These are phyloP conservation scores for Ammodytes marinus DNA, from an alignment of 2,113 vertebrate genomes.

Conservation along the genomic window DNA sequence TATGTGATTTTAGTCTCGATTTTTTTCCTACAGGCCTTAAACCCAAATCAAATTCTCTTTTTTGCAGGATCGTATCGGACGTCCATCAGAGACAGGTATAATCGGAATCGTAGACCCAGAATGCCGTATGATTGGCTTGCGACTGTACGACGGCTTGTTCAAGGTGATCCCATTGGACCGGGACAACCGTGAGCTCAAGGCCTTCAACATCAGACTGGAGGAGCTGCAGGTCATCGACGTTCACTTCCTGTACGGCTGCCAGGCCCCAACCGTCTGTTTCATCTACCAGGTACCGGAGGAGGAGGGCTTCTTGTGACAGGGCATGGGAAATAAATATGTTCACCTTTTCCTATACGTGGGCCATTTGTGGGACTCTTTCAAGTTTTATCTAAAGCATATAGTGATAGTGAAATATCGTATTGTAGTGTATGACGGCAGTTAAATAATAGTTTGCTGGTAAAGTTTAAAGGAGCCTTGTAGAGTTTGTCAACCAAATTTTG, in stretches of 20 bases:
- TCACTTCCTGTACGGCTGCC: slow-evolving; percentile 97
- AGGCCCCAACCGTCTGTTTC: slow-evolving; percentile 98
- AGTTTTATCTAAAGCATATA: background rate
- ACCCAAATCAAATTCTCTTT: background rate
- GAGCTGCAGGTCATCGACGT: slow-evolving; percentile 98
- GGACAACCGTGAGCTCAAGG: slow-evolving; percentile 97
- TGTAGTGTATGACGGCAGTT: background rate
- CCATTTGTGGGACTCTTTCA: background rate
- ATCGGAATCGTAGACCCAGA: slow-evolving; percentile 98
- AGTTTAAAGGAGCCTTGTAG: background rate
- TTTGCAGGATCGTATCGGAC: slow-evolving; percentile 95
- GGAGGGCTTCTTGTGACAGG: fast-evolving
- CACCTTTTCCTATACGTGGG: background rate
- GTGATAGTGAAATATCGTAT: background rate
- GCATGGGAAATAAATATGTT: background rate
- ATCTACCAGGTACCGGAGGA: slow-evolving; percentile 92
- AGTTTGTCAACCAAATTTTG: background rate
- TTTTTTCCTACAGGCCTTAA: background rate
- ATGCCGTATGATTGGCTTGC: slow-evolving; percentile 97
- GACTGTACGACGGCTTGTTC: slow-evolving; percentile 97
- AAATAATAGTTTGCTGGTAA: background rate
- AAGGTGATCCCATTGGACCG: slow-evolving; percentile 97
- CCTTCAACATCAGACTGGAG: slow-evolving; percentile 98
- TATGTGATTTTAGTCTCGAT: background rate
- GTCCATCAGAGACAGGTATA: slow-evolving; percentile 97